phyloP scores from a whole-genome alignment of 2,797 vertebrate species.

The Gadopsis marmoratus region DNA sequence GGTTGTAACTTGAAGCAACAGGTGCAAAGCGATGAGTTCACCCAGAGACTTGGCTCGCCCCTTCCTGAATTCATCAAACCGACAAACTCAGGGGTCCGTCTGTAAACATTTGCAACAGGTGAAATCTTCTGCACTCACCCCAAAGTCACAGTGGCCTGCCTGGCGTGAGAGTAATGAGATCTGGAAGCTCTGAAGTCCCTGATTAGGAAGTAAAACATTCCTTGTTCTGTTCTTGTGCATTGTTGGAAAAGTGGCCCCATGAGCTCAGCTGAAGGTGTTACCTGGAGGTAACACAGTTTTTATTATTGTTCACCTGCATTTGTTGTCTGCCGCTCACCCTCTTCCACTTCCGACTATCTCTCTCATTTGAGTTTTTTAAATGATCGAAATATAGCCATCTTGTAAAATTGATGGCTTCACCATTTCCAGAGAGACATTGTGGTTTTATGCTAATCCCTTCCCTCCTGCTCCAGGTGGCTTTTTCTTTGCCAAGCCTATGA shows the following conservation, averaged over 20 bases:
- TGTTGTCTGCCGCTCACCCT: not conserved
- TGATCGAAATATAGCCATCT: not conserved
- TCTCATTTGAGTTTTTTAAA: not conserved
- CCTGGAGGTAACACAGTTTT: conserved; percentile 51
- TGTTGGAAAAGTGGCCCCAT: conserved; percentile 48
- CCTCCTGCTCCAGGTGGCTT: conserved; percentile 80
- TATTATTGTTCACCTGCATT: conserved; percentile 2
- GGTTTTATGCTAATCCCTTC: not conserved
- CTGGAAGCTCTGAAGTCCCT: conserved; percentile 46
- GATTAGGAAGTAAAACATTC: conserved; percentile 51
- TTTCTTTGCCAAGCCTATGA: conserved; percentile 90
- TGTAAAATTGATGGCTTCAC: conserved; percentile 7
- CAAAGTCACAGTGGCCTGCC: conserved; percentile 18
- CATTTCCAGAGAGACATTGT: not conserved
- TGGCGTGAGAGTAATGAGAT: conserved; percentile 28
- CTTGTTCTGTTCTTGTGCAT: conserved; percentile 26
- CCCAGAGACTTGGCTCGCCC: conserved; percentile 20
- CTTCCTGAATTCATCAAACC: conserved; percentile 32
- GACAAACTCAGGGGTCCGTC: conserved; percentile 1
- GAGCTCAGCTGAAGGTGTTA: conserved; percentile 40
- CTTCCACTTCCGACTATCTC: conserved; percentile 26
- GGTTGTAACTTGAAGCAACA: conserved; percentile 64
- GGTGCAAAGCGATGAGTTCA: conserved; percentile 62
- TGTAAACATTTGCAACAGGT: conserved; percentile 43
- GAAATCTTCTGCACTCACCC: conserved; percentile 5